Percentiles rank a stretch among this genome's conserved stretches.
These are phyloP conservation scores for Oscheius sp. DNA, from an alignment of 1,140 invertebrate genomes.

Conservation along the genomic window DNA sequence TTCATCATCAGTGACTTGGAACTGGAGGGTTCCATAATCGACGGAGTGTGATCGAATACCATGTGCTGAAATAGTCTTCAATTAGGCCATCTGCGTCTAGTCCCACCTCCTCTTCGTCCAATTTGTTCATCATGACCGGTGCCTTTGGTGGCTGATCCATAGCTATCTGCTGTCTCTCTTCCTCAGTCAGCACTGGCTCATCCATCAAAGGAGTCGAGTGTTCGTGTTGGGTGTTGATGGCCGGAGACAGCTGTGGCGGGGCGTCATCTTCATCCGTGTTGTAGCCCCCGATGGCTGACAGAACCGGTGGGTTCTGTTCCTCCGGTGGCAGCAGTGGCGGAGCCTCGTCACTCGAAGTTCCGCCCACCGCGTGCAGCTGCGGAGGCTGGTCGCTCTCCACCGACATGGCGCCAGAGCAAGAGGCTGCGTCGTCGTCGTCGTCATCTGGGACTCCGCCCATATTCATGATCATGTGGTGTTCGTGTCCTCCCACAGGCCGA, in stretches of 20 bases:
- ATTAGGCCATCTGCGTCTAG: not conserved
- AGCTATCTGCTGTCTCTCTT: not conserved
- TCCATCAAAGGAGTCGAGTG: not conserved
- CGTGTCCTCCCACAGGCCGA: not conserved
- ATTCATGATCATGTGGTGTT: slow-evolving; percentile 1
- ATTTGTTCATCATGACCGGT: not conserved
- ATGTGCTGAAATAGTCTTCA: not conserved
- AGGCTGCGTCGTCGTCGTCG: too few relatives aligned
- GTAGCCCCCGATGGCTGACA: not conserved
- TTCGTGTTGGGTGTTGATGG: not conserved
- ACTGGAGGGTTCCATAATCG: slow-evolving; percentile 3
- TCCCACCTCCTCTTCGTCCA: not conserved
- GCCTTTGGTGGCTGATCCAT: slow-evolving; percentile 8
- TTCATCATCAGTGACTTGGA: not conserved
- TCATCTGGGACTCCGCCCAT: not conserved
- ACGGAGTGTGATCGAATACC: not conserved
- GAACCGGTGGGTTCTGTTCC: not conserved
- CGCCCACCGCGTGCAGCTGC: not conserved
- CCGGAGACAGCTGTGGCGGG: slow-evolving; percentile 11
- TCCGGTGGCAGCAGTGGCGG: not conserved
- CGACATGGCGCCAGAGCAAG: not conserved
- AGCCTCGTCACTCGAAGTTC: not conserved
- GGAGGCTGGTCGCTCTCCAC: not conserved
- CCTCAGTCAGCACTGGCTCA: not conserved
- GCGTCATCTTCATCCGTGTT: slow-evolving; percentile 6